Conservation (phyloP, 2,888 invertebrate species). For the Dascillus cervinus region DNA sequence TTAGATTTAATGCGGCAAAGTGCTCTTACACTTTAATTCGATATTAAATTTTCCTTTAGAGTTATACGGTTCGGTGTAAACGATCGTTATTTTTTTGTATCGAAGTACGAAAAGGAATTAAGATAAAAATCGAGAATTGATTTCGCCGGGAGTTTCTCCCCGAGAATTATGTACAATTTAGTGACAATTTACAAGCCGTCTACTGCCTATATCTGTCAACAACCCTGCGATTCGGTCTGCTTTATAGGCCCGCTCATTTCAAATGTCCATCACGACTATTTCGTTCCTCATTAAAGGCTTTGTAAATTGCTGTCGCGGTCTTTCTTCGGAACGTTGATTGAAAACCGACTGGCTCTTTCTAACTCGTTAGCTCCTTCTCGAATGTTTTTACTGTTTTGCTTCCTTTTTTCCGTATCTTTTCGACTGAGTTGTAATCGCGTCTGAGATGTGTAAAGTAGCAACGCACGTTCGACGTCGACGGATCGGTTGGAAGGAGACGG, state of each 20-base stretch:
- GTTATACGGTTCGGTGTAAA: no score
- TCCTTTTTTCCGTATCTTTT: conserved; percentile 25
- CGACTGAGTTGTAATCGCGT: conserved; percentile 24
- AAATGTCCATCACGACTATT: conserved; percentile 61
- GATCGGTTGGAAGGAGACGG: conserved; percentile 17
- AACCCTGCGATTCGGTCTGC: conserved; percentile 29
- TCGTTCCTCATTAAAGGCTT: conserved; percentile 56
- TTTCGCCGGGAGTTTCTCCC: conserved; percentile 16
- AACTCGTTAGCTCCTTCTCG: conserved; percentile 17
- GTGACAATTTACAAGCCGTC: conserved; percentile 37
- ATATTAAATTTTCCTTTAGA: no score
- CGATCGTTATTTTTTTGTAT: no score
- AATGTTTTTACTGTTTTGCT: conserved; percentile 23
- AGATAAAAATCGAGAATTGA: no score
- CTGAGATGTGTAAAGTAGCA: conserved; percentile 12
- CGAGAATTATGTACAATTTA: conserved; percentile 25
- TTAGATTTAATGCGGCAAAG: conserved; percentile 25
- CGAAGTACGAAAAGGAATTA: no score
- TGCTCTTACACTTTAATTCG: no score
- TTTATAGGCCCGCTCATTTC: conserved; percentile 46
- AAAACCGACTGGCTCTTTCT: conserved; percentile 7
- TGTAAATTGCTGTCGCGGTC: conserved; percentile 45
- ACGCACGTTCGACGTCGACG: conserved; percentile 10
- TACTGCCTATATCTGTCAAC: conserved; percentile 37
- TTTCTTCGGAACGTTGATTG: conserved; percentile 14